Evolutionary conservation across 2,113 vertebrate genomes (phyloP).

Genomic region (Anolis carolinensis): DNA sequence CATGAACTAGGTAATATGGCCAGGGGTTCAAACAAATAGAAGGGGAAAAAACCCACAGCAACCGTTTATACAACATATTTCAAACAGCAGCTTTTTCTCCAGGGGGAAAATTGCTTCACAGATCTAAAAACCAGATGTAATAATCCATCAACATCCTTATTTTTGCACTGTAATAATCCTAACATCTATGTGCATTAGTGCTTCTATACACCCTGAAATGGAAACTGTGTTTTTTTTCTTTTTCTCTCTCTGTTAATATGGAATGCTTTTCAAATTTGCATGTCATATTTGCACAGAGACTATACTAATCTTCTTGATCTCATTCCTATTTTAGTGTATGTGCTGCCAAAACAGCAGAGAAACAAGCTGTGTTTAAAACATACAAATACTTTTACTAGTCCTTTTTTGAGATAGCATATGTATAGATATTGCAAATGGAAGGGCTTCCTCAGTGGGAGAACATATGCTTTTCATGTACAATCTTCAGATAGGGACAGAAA

Average conservation of each 20-base stretch:
- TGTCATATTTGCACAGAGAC: background rate
- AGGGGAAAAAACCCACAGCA: background rate
- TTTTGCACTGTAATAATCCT: background rate
- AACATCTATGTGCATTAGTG: background rate
- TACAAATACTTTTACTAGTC: background rate
- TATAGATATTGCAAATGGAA: background rate
- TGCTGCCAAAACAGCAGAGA: background rate
- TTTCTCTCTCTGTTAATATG: background rate
- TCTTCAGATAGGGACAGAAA: background rate
- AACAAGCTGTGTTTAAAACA: background rate
- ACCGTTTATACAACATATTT: background rate
- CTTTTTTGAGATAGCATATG: background rate
- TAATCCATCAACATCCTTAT: background rate
- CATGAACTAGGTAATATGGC: background rate
- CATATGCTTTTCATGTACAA: background rate
- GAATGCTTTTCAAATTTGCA: background rate
- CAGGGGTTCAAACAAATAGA: background rate
- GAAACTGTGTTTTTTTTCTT: background rate
- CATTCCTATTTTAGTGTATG: background rate
- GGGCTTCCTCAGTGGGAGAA: background rate
- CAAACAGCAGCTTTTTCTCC: background rate
- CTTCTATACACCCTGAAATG: background rate
- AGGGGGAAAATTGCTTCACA: background rate
- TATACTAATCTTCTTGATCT: background rate
- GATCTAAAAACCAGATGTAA: background rate